Conservation (phyloP, 2,888 invertebrate genomes). For the Campoletis raptor region DNA sequence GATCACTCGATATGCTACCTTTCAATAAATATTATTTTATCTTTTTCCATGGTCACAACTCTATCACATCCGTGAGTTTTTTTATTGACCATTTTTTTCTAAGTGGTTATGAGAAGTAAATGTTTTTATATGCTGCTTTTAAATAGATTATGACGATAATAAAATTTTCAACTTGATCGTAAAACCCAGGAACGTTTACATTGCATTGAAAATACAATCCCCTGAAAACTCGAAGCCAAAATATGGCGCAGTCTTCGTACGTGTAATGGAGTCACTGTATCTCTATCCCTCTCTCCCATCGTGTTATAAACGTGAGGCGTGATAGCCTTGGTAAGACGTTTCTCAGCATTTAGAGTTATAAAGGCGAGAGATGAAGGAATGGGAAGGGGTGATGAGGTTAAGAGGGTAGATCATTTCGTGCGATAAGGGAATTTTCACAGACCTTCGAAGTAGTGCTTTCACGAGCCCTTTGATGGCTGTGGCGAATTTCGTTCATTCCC, state of each 20-base stretch:
- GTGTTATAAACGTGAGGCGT: constrained; percentile 27
- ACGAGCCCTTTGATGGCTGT: constrained; percentile 40
- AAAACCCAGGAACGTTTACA: background rate
- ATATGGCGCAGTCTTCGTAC: constrained; percentile 12
- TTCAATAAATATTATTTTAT: background rate
- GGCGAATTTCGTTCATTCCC: constrained; percentile 16
- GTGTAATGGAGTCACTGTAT: constrained; percentile 27
- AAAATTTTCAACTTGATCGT: constrained; percentile 8
- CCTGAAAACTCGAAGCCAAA: constrained; percentile 13
- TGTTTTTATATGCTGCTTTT: constrained; percentile 1
- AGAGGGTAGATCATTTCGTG: constrained; percentile 58
- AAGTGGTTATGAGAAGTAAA: background rate
- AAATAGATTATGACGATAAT: constrained; percentile 1
- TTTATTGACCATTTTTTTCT: background rate
- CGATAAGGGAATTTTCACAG: constrained; percentile 53
- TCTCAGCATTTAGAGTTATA: constrained; percentile 11
- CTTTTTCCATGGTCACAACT: background rate
- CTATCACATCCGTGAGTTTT: background rate
- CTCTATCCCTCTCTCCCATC: constrained; percentile 13
- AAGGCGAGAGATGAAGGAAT: constrained; percentile 1
- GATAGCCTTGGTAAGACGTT: constrained; percentile 27
- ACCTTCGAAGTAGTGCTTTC: constrained; percentile 37
- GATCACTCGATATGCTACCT: background rate
- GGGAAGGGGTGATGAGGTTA: constrained; percentile 20
- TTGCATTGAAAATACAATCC: constrained; percentile 22